Base-by-base conservation (phyloP, 2,888 invertebrate genomes). In the Agrypnus murinus region DNA sequence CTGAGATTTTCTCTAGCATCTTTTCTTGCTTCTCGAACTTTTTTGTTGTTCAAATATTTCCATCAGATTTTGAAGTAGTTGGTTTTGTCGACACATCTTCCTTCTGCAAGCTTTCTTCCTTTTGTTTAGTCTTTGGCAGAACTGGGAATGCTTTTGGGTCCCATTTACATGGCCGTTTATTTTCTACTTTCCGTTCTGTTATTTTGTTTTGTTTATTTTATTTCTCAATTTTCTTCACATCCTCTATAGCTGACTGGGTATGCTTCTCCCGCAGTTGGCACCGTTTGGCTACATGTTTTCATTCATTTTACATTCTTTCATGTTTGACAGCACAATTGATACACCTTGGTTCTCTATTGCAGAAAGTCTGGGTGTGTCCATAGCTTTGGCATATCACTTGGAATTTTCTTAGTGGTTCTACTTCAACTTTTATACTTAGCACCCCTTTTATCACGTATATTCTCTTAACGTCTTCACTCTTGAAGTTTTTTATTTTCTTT, bases 1-100 rank as follows among this genome's bases (percentile, higher is more conserved):
- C 17, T 5, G 38, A 38, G 10, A 57, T 38, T 36, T 57, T 57
- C 14, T 57, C n/a, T 19, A 36, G 38, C 38, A 57, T 57, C 9
- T 45, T 59, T 45, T 59, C 59, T 59, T 59, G 31, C 38, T 59
- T 43, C 19, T 59, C 59, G 38, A 59, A 59, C 59, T 59, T 6
- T 59, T 59, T 59, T 45, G 45, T 45, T 59, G 59, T 59, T 59
- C 31, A 45, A 25, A 15, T 25, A n/a, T n/a, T n/a, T n/a, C 3
- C 55, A 55, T 55, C 55, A 55, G 55, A 31, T 34, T 55, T 55
- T n/a, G 14, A 8, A 55, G 7, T 36, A 55, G 34, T 12, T 55
- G 12, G n/a, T 8, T 55, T 32, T 7, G 34, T 55, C 34, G 12
- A 19, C 17, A 55, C n/a, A 6, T 55, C 34, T 8, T 34, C 55